Percentiles rank a stretch among this genome's conserved stretches.
Conservation (phyloP, 2,797 vertebrate species). For the Meriones psammophilus region DNA sequence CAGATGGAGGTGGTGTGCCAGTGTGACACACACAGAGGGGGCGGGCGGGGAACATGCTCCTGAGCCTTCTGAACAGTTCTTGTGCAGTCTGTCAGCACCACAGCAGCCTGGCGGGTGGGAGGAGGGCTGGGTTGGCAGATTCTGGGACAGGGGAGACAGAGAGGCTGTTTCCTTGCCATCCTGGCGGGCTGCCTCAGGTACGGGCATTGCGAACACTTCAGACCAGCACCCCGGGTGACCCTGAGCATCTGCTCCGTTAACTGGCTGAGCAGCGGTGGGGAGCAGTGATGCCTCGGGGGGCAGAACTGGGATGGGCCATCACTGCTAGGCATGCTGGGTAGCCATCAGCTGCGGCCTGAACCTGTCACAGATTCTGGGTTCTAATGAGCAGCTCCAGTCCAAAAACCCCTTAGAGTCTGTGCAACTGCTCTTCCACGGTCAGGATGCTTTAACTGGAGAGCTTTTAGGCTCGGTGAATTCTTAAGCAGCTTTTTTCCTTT, state of each 20-base stretch:
- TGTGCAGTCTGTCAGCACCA: conserved; percentile 57
- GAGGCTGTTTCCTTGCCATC: background rate
- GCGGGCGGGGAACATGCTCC: conserved; percentile 1
- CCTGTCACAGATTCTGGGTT: conserved; percentile 84
- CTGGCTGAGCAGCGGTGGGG: conserved; percentile 69
- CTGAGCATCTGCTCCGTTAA: conserved; percentile 67
- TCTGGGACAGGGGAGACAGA: background rate
- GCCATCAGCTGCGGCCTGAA: conserved; percentile 60
- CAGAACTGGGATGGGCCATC: conserved; percentile 78
- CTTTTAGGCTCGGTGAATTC: conserved; percentile 34
- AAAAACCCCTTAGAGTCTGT: conserved; percentile 78
- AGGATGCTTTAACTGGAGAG: conserved; percentile 67
- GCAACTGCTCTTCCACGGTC: conserved; percentile 23
- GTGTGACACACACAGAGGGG: conserved; percentile 44
- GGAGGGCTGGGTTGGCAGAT: background rate
- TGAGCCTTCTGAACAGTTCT: conserved; percentile 27
- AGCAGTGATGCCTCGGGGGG: conserved; percentile 33
- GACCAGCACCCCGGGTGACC: conserved; percentile 8
- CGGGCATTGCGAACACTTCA: conserved; percentile 36
- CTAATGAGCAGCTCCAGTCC: conserved; percentile 86
- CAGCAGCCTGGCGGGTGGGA: conserved; percentile 33
- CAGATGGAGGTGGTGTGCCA: background rate
- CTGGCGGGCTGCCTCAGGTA: conserved; percentile 70
- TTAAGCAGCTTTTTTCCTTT: background rate
- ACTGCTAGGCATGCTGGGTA: conserved; percentile 55